Base-by-base conservation (phyloP, 2,797 vertebrate genomes). In the Poeciliopsis infans region DNA sequence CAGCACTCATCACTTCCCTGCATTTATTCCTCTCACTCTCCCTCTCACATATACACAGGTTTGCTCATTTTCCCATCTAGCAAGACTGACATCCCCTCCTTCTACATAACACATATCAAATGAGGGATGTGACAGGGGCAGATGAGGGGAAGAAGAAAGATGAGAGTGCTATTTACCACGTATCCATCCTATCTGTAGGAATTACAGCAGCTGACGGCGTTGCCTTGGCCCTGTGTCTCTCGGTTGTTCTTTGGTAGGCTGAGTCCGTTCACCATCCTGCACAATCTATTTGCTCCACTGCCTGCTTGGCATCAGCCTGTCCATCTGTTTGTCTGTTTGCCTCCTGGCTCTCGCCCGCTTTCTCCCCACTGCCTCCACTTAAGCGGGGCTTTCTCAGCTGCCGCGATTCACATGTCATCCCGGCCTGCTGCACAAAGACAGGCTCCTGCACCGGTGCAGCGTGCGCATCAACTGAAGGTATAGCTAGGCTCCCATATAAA, bases 311-410 rank as follows among this genome's bases (percentile, higher is more conserved):
- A 93, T 91, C 83, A 84, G 93, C 93, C 95, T 92, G 94, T 95
- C 95, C 95, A 94, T 95, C 95, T 95, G 94, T 93, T 92, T 92
- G 94, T 92, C 92, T 94, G 93, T 92, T 93, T 93, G 92, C 93
- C 92, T 93, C 92, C 92, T 93, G 93, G 93, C 93, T 92, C 90
- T 92, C 53, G 72, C 87, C 88, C 79, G 88, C 92, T 84, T 93
- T 57, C 92, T 93, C 91, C 93, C 90, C 86, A 90, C 92, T 84
- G 89, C 91, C 92, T 94, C 90, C 90, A 91, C 91, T 94, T 94
- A 93, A 92, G 89, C 90, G 71, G 89, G 87, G 90, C 84, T 91
- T 93, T 92, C 93, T 93, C 88, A 87, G 90, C 91, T 92, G 91
- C 91, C 85, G 88, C 81, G 86, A 93, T 94, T 94, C 93, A 93